A percentile compares a stretch with the other conserved stretches of the same genome.
phyloP scores from a whole-genome alignment of 2,797 vertebrate genomes.

The Schizopygopsis pylzovi region DNA sequence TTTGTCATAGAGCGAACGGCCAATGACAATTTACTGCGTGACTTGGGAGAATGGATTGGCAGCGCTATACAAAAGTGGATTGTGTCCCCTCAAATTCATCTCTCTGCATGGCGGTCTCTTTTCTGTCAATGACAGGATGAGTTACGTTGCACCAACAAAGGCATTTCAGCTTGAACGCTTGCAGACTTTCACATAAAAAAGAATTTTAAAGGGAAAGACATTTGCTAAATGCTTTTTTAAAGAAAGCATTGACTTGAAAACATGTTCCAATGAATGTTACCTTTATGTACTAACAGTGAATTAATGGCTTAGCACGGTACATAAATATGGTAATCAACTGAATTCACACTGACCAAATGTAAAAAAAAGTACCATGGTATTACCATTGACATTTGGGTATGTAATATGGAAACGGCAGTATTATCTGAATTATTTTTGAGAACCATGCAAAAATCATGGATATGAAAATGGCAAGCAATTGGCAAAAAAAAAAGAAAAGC shows the following conservation, averaged over 20 bases:
- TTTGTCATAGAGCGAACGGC: constrained; percentile 22
- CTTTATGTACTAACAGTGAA: neutral
- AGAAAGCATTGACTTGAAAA: neutral
- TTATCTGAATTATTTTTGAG: neutral
- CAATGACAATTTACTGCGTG: constrained; percentile 43
- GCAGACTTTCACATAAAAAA: constrained; percentile 22
- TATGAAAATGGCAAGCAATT: neutral
- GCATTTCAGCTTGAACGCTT: constrained; percentile 17
- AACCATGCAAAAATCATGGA: too few relatives aligned
- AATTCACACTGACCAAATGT: neutral
- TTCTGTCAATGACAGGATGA: constrained; percentile 27
- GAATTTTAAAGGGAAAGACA: neutral
- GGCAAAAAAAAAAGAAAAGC: neutral
- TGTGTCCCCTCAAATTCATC: constrained; percentile 35
- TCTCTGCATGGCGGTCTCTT: constrained; percentile 19
- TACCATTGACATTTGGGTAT: neutral
- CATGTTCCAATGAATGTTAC: neutral
- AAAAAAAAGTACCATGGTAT: neutral
- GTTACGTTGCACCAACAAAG: constrained; percentile 23
- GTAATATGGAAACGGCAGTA: neutral
- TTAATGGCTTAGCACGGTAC: neutral
- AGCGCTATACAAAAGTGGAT: constrained; percentile 29
- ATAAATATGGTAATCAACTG: neutral
- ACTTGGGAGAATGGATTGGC: constrained; percentile 39
- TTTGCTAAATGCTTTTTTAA: neutral